phyloP scores from a whole-genome alignment of 2,888 invertebrate species.

The Ceriagrion tenellum region DNA sequence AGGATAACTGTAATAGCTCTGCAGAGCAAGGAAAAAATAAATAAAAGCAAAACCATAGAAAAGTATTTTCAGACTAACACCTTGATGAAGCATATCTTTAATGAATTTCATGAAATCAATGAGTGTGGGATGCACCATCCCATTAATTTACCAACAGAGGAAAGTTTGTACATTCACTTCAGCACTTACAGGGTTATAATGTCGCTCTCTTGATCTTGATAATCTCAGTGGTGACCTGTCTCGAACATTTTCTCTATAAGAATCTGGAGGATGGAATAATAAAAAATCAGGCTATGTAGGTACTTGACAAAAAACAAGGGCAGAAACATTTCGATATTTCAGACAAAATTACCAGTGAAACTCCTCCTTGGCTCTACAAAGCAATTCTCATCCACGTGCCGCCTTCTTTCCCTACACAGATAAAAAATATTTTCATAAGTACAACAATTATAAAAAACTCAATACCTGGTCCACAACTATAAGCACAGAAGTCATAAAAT shows the following conservation, averaged over 20 bases:
- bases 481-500: background rate
- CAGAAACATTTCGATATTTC: background rate
- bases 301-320: background rate
- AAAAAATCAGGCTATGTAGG: background rate
- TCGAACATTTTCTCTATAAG: conserved; percentile 67
- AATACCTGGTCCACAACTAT: background rate
- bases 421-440: conserved; percentile 65
- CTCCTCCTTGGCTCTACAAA: conserved; percentile 78
- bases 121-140: background rate
- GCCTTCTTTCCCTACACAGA: conserved; percentile 69
- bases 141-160: background rate
- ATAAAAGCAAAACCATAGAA: background rate
- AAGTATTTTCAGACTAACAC: background rate
- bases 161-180: background rate
- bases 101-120: background rate
- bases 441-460: background rate
- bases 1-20: conserved; percentile 62
- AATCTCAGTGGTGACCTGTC: conserved; percentile 69
- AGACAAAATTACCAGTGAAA: conserved; percentile 73
- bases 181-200: conserved; percentile 64
- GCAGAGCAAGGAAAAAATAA: background rate
- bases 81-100: background rate
- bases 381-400: conserved; percentile 71
- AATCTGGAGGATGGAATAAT: conserved; percentile 42
- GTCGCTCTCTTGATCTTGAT: conserved; percentile 66